These are phyloP conservation scores for Alethe castanea DNA, from an alignment of 2,113 vertebrate genomes.

Conservation along the genomic window DNA sequence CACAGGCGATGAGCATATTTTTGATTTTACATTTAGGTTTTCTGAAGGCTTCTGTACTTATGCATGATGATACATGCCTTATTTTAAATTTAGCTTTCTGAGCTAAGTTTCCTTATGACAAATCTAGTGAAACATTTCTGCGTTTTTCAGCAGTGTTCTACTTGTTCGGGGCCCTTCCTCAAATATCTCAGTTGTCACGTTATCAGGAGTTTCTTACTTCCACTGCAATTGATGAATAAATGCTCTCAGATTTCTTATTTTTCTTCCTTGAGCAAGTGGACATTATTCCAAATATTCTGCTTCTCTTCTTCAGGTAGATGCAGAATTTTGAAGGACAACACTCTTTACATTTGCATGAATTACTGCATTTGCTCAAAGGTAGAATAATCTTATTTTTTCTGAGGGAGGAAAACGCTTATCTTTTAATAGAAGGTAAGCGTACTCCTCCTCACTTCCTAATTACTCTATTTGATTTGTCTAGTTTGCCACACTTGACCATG, in stretches of 20 bases:
- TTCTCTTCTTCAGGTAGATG: neutral
- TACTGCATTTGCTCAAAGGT: neutral
- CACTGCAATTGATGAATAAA: neutral
- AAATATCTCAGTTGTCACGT: neutral
- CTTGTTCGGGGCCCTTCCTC: neutral
- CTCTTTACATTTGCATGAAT: neutral
- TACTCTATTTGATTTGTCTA: neutral
- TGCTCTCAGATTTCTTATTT: neutral
- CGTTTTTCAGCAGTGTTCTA: neutral
- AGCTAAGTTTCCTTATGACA: neutral
- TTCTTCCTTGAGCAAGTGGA: neutral
- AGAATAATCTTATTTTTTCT: neutral
- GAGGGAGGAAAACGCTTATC: neutral
- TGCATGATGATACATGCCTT: neutral
- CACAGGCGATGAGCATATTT: neutral
- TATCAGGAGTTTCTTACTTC: neutral
- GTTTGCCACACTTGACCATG: neutral
- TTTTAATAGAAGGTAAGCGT: neutral
- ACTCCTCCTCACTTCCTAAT: neutral
- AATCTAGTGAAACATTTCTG: neutral
- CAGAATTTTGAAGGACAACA: neutral
- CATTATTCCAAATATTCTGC: neutral
- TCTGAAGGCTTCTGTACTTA: neutral
- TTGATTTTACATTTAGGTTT: neutral
- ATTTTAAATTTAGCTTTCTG: neutral